Base-by-base conservation (phyloP, 2,797 vertebrate genomes). In the Florisuga fusca region DNA sequence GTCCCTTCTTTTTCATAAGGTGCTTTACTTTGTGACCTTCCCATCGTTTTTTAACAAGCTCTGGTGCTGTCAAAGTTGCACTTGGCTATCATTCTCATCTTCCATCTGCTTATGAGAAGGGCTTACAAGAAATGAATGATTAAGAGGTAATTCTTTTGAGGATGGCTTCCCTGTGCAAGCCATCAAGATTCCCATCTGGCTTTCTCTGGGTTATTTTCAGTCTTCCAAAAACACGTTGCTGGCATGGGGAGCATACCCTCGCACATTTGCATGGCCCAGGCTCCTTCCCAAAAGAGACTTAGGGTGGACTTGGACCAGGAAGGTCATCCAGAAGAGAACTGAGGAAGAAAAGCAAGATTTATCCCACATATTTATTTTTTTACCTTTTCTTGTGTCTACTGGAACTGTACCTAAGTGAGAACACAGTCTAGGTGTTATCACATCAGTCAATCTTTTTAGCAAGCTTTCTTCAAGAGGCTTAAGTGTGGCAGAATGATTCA, bases 91-190 rank as follows among this genome's bases (percentile, higher is more conserved):
- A 71, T 80, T 59, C 64, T 92, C 17, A 43, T 88, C 90, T 93
- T 93, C 66, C n/a, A 67, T 77, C 73, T 90, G 68, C 38, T 92
- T 88, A 67, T 86, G 81, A 55, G 77, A 86, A 63, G 33, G 15
- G n/a, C 17, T 90, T 84, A 75, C 2, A 2, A 54, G 41, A 59
- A 26, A 69, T 63, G 77, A 78, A 86, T 63, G 17, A 63, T 31
- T 38, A 67, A 84, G 66, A 66, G 25, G 58, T 41, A 43, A 66
- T 34, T 62, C 54, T 83, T 29, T 33, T 59, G 45, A 83, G 80
- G 41, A 63, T 59, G 66, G 29, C 27, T 76, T 57, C 57, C 34
- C 55, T 58, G 36, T 51, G 38, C 46, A 73, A 41, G 62, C 15
- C 43, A 21, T 46, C 1, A 2, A 10, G 26, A 23, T 31, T 68